A percentile compares a stretch with the other conserved stretches of the same genome.
Conservation (phyloP, 2,113 vertebrate species). For the Tricholaema leucomelas region DNA sequence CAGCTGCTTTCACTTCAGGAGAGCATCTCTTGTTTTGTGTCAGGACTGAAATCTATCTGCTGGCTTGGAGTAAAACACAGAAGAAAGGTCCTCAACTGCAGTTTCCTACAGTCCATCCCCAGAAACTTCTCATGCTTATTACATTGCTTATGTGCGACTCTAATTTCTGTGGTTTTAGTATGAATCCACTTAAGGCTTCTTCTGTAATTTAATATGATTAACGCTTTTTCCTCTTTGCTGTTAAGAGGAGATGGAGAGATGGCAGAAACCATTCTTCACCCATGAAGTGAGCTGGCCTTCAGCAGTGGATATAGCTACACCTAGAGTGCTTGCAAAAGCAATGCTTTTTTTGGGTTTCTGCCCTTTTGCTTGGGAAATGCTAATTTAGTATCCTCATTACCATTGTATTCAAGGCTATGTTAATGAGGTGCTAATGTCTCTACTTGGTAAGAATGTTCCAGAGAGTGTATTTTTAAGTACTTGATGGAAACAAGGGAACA, state of each 20-base stretch:
- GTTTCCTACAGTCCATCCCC: neutral
- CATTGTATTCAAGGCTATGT: neutral
- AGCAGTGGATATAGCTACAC: neutral
- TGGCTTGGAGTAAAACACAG: neutral
- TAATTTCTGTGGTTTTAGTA: neutral
- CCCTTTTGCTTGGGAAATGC: slow-evolving; percentile 4
- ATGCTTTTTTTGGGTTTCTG: neutral
- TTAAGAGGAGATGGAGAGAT: neutral
- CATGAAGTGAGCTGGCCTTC: neutral
- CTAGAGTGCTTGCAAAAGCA: neutral
- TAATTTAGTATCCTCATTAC: slow-evolving; percentile 17
- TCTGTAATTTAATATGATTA: neutral
- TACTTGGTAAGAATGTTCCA: neutral
- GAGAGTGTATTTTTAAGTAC: neutral
- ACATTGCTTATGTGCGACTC: neutral
- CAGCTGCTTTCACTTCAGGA: neutral
- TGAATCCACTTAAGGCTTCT: neutral
- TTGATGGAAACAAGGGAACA: neutral
- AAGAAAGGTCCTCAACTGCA: neutral
- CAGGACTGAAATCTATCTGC: neutral
- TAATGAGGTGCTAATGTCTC: slow-evolving; percentile 16
- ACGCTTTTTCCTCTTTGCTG: neutral
- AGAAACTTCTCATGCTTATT: neutral
- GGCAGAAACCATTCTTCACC: neutral
- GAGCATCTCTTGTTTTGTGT: neutral